A percentile compares a stretch with the other conserved stretches of the same genome.
phyloP scores from a whole-genome alignment of 2,797 vertebrate species.

The Crypturellus tataupa region DNA sequence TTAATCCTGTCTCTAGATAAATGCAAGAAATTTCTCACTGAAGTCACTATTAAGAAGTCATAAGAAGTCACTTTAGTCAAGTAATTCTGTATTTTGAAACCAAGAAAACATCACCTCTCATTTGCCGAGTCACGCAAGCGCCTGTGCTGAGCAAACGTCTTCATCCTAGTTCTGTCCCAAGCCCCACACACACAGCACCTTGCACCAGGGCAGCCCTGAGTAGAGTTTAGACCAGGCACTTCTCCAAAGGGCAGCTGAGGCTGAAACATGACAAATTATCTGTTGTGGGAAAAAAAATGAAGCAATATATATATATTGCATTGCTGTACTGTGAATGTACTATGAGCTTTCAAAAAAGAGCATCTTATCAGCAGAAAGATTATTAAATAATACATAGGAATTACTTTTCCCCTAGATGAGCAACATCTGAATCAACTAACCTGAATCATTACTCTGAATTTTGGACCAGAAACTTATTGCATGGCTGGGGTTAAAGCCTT shows the following conservation, averaged over 20 bases:
- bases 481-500: neutral
- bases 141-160: neutral
- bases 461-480: neutral
- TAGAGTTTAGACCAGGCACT: neutral
- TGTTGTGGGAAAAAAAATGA: neutral
- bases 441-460: neutral
- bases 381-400: neutral
- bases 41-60: neutral
- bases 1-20: neutral
- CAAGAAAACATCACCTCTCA: neutral
- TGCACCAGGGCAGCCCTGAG: no score
- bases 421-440: neutral
- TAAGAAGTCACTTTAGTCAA: neutral
- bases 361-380: fast-evolving
- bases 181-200: neutral
- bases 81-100: neutral
- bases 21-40: neutral
- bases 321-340: fast-evolving
- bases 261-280: neutral
- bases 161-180: neutral
- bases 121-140: neutral
- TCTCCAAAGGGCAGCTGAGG: neutral
- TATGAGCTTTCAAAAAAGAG: fast-evolving
- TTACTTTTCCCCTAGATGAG: neutral
- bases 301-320: no score